Percentiles rank a stretch among this genome's conserved stretches.
phyloP scores from a whole-genome alignment of 2,113 vertebrate genomes.

The Podarcis raffonei region DNA sequence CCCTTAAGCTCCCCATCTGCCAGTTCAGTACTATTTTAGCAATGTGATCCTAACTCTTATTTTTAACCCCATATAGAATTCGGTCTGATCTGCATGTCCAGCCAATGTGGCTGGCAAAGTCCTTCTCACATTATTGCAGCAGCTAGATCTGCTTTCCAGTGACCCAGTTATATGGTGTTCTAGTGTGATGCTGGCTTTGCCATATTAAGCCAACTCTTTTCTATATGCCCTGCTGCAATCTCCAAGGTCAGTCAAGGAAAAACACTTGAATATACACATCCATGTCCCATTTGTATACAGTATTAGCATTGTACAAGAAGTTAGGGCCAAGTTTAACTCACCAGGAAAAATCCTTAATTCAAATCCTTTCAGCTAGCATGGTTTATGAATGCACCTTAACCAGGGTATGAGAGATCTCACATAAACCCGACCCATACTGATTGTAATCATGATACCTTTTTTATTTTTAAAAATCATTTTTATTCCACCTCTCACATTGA shows the following conservation, averaged over 20 bases:
- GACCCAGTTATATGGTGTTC: neutral
- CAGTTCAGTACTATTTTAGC: constrained; percentile 36
- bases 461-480: no score
- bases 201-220: neutral
- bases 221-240: neutral
- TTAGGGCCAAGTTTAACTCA: neutral
- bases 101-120: neutral
- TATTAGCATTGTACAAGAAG: neutral
- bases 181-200: neutral
- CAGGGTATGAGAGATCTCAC: neutral
- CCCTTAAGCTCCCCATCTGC: constrained; percentile 23
- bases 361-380: neutral
- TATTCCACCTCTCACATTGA: no score
- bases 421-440: neutral
- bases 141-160: neutral
- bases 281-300: neutral
- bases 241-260: neutral
- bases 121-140: neutral
- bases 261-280: neutral
- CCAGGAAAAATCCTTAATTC: neutral
- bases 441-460: neutral
- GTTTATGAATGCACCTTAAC: neutral
- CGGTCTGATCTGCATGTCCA: neutral
- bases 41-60: constrained; percentile 33
- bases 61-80: neutral